A percentile compares a stretch with the other conserved stretches of the same genome.
These are phyloP conservation scores for Nomada hirtipes DNA, from an alignment of 2,888 invertebrate species.

Conservation along the genomic window DNA sequence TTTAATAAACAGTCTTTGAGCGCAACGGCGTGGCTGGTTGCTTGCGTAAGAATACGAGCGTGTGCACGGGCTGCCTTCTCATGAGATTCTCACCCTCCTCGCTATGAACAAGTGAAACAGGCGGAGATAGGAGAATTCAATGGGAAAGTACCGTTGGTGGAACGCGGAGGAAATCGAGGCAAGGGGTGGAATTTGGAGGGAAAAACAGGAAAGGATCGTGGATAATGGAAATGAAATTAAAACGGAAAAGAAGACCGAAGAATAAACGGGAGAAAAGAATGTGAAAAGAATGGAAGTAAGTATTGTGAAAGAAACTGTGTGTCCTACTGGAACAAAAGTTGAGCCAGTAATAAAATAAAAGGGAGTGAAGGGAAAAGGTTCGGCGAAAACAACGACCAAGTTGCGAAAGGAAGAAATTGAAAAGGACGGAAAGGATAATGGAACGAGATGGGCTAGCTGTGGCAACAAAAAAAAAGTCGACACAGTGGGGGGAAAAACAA, in stretches of 20 bases:
- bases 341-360: slow-evolving; percentile 11
- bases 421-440: neutral
- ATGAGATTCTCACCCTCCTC: slow-evolving; percentile 14
- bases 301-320: neutral
- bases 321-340: slow-evolving; percentile 1
- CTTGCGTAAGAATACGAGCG: slow-evolving; percentile 49
- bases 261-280: neutral
- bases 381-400: slow-evolving; percentile 14
- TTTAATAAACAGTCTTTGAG: slow-evolving; percentile 76
- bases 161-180: slow-evolving; percentile 5
- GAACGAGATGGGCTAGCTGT: slow-evolving; percentile 1
- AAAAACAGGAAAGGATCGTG: neutral
- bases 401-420: slow-evolving; percentile 7
- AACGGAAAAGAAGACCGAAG: neutral
- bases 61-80: slow-evolving; percentile 33
- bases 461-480: slow-evolving; percentile 4
- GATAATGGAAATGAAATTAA: slow-evolving; percentile 34
- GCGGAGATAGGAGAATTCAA: slow-evolving; percentile 19
- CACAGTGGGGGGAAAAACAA: neutral
- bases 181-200: slow-evolving; percentile 11
- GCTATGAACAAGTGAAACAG: neutral
- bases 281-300: neutral
- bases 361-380: neutral
- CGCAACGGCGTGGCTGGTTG: slow-evolving; percentile 41
- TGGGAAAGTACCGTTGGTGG: neutral